A percentile compares a stretch with the other conserved stretches of the same genome.
Evolutionary conservation across 2,888 invertebrate genomes (phyloP).

Genomic region (Drosophila macrospina): DNA sequence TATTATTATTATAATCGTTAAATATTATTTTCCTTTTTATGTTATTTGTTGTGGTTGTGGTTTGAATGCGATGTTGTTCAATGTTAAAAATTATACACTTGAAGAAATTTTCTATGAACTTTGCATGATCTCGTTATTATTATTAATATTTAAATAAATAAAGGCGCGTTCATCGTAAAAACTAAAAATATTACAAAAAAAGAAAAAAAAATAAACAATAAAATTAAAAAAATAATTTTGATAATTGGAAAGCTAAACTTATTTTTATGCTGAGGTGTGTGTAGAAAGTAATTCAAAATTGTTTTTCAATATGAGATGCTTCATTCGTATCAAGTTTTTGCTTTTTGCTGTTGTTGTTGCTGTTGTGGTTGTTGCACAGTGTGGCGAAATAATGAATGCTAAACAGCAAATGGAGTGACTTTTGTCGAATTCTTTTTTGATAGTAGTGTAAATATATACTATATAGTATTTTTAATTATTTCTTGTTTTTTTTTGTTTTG

Average conservation of each 20-base stretch:
- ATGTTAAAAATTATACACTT: slow-evolving; percentile 62
- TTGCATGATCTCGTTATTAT: slow-evolving; percentile 42
- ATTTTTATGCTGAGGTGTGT: slow-evolving; percentile 44
- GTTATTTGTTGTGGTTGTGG: slow-evolving; percentile 9
- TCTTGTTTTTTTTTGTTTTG: slow-evolving; percentile 13
- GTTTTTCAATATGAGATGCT: slow-evolving; percentile 61
- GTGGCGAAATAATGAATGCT: slow-evolving; percentile 23
- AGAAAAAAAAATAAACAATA: slow-evolving; percentile 9
- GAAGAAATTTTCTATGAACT: slow-evolving; percentile 68
- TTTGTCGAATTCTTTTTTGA: slow-evolving; percentile 7
- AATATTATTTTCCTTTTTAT: slow-evolving; percentile 8
- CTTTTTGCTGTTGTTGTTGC: slow-evolving; percentile 1
- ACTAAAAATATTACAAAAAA: slow-evolving; percentile 10
- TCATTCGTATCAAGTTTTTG: slow-evolving; percentile 50
- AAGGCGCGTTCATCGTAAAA: slow-evolving; percentile 37
- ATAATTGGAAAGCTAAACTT: slow-evolving; percentile 33
- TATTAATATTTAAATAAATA: slow-evolving; percentile 52
- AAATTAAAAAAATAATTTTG: slow-evolving; percentile 1
- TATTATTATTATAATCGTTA: slow-evolving; percentile 22
- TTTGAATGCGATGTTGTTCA: slow-evolving; percentile 51
- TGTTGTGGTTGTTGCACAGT: slow-evolving; percentile 7
- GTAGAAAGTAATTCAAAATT: slow-evolving; percentile 39
- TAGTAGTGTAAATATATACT: slow-evolving; percentile 11
- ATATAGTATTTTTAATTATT: slow-evolving; percentile 31
- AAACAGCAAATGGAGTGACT: slow-evolving; percentile 49